phyloP scores from a whole-genome alignment of 2,797 vertebrate species.

The Siniperca obscura region DNA sequence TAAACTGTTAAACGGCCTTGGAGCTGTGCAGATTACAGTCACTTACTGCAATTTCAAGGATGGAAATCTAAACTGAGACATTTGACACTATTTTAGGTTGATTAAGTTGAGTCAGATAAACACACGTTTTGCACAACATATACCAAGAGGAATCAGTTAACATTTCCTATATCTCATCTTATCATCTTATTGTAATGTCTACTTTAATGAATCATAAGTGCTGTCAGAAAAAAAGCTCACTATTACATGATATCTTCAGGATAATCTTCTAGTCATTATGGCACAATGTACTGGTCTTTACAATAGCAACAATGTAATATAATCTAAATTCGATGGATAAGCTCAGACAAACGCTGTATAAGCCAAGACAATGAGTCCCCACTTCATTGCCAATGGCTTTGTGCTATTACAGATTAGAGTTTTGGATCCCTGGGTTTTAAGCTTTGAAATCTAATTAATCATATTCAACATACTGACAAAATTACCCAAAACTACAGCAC shows the following conservation, averaged over 20 bases:
- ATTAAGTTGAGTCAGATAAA: not conserved
- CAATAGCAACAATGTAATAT: conserved; percentile 34
- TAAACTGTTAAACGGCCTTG: not conserved
- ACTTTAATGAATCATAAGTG: not conserved
- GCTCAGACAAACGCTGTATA: conserved; percentile 33
- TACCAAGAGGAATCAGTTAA: not conserved
- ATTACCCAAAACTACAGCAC: conserved; percentile 27
- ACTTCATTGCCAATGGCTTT: conserved; percentile 51
- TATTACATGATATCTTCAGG: conserved; percentile 10
- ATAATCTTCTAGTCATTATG: conserved; percentile 4
- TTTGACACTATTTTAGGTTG: not conserved
- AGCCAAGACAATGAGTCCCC: conserved; percentile 45
- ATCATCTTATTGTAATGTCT: not conserved
- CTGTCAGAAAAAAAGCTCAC: not conserved
- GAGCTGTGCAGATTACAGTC: not conserved
- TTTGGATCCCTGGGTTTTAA: conserved; percentile 48
- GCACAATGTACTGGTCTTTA: conserved; percentile 22
- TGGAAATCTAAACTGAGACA: not conserved
- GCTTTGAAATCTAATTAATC: conserved; percentile 63
- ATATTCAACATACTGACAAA: conserved; percentile 31
- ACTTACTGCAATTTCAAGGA: not conserved
- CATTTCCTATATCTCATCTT: not conserved
- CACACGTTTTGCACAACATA: not conserved
- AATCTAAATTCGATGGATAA: conserved; percentile 48
- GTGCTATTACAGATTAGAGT: conserved; percentile 51